A percentile compares a stretch with the other conserved stretches of the same genome.
These are phyloP conservation scores for Falco novaeseelandiae DNA, from an alignment of 2,797 vertebrate genomes.

Conservation along the genomic window DNA sequence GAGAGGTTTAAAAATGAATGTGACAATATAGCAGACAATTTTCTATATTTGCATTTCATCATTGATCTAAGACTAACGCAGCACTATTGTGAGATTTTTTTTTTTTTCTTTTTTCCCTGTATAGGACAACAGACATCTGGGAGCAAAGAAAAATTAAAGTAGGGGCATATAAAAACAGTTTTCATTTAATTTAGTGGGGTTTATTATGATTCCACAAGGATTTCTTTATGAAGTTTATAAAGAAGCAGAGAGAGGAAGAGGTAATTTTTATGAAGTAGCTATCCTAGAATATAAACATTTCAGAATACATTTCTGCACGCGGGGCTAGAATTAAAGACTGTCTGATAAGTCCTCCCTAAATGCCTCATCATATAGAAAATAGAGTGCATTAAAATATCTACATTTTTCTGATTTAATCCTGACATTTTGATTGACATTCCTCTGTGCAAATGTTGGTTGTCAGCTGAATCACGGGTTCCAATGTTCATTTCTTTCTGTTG, in stretches of 20 bases:
- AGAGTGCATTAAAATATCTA: background rate
- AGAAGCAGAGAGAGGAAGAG: background rate
- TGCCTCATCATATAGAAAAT: background rate
- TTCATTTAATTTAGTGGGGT: background rate
- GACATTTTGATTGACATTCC: background rate
- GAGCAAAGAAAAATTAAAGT: background rate
- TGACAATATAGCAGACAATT: background rate
- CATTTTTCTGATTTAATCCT: background rate
- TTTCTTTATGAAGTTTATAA: background rate
- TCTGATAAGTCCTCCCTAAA: background rate
- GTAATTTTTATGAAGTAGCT: background rate
- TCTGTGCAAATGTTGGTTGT: background rate
- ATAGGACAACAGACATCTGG: background rate
- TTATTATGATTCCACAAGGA: background rate
- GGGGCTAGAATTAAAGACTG: background rate
- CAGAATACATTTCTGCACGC: background rate
- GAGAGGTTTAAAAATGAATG: background rate
- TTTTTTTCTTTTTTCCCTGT: background rate
- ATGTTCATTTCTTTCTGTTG: background rate
- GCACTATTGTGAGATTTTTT: background rate
- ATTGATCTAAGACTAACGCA: background rate
- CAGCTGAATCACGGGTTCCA: background rate
- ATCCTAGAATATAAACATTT: background rate
- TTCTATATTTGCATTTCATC: background rate
- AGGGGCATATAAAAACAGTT: background rate